Conservation (phyloP, 2,797 vertebrate species). For the Sparus aurata region DNA sequence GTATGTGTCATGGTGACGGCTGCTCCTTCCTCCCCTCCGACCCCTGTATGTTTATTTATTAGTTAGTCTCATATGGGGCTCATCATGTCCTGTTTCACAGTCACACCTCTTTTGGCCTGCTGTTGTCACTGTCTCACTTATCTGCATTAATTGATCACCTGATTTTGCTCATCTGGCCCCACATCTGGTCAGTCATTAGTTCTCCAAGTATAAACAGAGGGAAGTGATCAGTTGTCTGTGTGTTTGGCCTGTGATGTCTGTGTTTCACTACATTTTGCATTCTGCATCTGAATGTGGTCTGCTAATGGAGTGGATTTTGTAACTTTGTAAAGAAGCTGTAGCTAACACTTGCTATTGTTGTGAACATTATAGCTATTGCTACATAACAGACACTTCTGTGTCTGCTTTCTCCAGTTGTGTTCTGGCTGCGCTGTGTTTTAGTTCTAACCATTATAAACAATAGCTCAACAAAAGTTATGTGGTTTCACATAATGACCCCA, state of each 20-base stretch:
- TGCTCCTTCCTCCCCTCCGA: conserved; percentile 6
- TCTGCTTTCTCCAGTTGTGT: too few species aligned
- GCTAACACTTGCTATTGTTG: background rate
- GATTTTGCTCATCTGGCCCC: conserved; percentile 21
- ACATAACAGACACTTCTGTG: background rate
- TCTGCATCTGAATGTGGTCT: too few species aligned
- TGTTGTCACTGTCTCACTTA: background rate
- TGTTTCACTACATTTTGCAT: background rate
- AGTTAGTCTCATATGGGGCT: conserved; percentile 29
- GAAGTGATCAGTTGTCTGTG: conserved; percentile 9
- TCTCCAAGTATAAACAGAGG: conserved; percentile 2
- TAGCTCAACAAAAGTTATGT: background rate
- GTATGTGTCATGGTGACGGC: conserved; percentile 24
- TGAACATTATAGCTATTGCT: background rate
- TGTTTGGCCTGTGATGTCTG: background rate
- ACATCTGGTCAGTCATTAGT: conserved; percentile 31
- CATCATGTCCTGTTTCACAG: conserved; percentile 14
- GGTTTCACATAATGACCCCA: background rate
- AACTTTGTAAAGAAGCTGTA: background rate
- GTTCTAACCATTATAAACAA: too few species aligned
- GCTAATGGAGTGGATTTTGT: background rate
- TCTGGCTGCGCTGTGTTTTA: too few species aligned
- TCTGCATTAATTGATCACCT: conserved; percentile 29
- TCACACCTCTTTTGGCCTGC: background rate
- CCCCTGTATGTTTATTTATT: conserved; percentile 35